Base-by-base conservation (phyloP, 2,797 vertebrate genomes). In the Lepus townsendii region DNA sequence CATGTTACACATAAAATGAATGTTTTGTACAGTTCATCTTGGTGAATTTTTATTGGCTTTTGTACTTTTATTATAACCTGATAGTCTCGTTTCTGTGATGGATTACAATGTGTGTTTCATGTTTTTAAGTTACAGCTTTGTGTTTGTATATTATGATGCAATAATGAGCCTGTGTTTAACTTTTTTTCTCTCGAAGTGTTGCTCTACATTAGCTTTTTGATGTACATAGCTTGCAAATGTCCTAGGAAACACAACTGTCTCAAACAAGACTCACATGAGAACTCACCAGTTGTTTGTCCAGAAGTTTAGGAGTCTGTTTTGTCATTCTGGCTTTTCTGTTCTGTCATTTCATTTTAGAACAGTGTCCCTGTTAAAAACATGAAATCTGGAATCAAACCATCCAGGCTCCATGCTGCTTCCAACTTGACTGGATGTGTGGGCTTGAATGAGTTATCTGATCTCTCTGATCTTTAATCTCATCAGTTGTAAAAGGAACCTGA, bases 31-130 rank as follows among this genome's bases (percentile, higher is more conserved):
- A 83, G 22, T 83, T 97, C 93, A 88, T 52, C 13, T 91, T 95
- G n/a, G 26, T 93, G 60, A 5, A 89, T 95, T 94, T 94, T 95
- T 96, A 13, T 96, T 96, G 95, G 69, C 75, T 93, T 97, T 96
- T 97, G 77, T 95, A 12, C 77, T 84, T 97, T 91, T 91, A 83
- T 90, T 92, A 93, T 83, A 92, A 79, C 84, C 71, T 84, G 47
- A 96, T 35, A 94, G 96, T 97, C 75, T 72, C 57, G 2, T 96
- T 97, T n/a, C 65, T 89, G 30, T 87, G 90, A 30, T 73, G 87
- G 35, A 78, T 97, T 90, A 85, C 42, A 83, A 42, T 88, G 66
- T 87, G 78, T 86, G 75, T 86, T 91, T 96, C 89, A 68, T 94
- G 85, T 96, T 96, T 94, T 96, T 76, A 88, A 94, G 63, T 77